Base-by-base conservation (phyloP, 2,888 invertebrate genomes). In the Orthosia gracilis region DNA sequence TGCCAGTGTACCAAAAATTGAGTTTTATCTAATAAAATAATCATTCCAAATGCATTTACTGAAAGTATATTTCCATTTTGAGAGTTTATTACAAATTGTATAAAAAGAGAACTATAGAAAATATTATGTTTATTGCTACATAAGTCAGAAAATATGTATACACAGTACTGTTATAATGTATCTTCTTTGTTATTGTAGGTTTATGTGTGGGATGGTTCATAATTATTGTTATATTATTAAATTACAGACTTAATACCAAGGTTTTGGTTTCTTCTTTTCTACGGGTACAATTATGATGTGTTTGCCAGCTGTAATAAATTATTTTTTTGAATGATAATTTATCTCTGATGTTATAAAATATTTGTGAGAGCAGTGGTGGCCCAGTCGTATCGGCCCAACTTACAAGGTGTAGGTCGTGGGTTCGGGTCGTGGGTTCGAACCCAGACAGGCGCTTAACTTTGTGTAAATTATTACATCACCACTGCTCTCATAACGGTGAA, bases 231-330 rank as follows among this genome's bases (percentile, higher is more conserved):
- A 64, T 70, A 47, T 57, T 73, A 73, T 62, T 40, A 40, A 40
- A 40, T 40, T 76, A 77, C 21, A 82, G 26, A 47, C 45, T 70
- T 59, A 76, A 50, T 76, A 64, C 49, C 55, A 59, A 61, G 18
- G 66, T 77, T 87, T 88, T 69, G 21, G 17, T 76, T 87, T 72
- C n/a, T 91, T 67, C 54, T 91, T 86, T 83, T 93, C 91, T 50
- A 92, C 80, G 61, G 94, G 94, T 50, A 94, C 93, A 71, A 93
- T 83, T 78, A 94, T 94, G 12, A 92, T 72, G 17, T 87, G 78
- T 68, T 80, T 84, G 75, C 86, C 89, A 58, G 87, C 94, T 93
- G 89, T 15, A 86, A 88, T 80, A 82, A 89, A 40, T 70, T 76
- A 67, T 59, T 47, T 26, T 55, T 55, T 2, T 49, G 12, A n/a